Evolutionary conservation across 2,113 vertebrate genomes (phyloP).

Genomic region (Cyanocitta stelleri): DNA sequence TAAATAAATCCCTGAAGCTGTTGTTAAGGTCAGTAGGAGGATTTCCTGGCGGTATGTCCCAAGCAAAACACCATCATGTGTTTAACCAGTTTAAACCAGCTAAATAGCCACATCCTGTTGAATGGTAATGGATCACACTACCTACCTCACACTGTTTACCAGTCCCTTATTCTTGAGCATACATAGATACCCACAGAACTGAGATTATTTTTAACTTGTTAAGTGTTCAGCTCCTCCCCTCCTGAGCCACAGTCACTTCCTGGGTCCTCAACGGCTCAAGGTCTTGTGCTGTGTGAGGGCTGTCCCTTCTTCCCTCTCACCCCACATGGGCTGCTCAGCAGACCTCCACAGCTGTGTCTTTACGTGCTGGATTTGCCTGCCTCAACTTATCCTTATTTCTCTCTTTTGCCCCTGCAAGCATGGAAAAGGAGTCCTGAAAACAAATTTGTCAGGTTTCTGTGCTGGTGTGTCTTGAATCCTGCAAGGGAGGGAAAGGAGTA

Average conservation of each 20-base stretch:
- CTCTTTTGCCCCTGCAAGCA: background rate
- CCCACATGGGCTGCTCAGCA: background rate
- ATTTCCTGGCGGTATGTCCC: background rate
- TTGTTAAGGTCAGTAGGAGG: background rate
- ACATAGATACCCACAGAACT: background rate
- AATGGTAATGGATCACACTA: background rate
- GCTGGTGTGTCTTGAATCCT: background rate
- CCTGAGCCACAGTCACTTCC: background rate
- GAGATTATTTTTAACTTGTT: background rate
- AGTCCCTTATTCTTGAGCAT: background rate
- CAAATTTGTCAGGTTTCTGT: background rate
- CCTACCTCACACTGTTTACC: background rate
- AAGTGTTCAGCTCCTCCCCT: background rate
- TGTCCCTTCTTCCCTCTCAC: background rate
- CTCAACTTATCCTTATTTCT: background rate
- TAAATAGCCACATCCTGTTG: background rate
- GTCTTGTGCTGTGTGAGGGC: background rate
- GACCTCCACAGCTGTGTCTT: background rate
- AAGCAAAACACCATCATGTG: rapidly evolving
- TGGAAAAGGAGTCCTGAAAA: background rate
- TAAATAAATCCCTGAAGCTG: background rate
- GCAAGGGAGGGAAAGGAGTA: background rate
- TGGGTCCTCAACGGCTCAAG: rapidly evolving
- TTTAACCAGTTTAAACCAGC: background rate
- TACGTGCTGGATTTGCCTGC: background rate